Conservation (phyloP, 1,140 invertebrate species). For the Diabrotica virgifera region DNA sequence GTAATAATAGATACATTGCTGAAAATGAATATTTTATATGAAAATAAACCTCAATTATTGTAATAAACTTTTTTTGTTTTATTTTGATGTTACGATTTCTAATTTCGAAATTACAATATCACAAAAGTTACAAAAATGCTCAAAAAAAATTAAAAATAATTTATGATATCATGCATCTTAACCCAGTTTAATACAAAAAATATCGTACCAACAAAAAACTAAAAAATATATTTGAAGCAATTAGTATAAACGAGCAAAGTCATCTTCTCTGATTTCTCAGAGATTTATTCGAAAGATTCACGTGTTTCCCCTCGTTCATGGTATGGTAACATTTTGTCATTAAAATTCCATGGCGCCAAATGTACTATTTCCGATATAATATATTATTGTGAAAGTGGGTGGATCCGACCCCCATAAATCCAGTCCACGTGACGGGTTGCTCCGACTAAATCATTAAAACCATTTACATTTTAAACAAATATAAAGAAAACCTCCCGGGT, state of each 20-base stretch:
- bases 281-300: slow-evolving; percentile 18
- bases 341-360: slow-evolving; percentile 40
- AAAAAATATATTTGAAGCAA: not conserved
- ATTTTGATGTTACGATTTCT: too few species aligned
- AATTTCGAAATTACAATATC: too few species aligned
- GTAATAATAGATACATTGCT: too few species aligned
- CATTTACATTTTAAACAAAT: slow-evolving; percentile 39
- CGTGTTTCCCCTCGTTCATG: slow-evolving; percentile 14
- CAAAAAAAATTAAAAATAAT: too few species aligned
- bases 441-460: slow-evolving; percentile 35
- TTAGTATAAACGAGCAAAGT: slow-evolving; percentile 8
- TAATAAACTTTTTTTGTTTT: too few species aligned
- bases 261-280: slow-evolving; percentile 14
- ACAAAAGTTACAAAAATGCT: too few species aligned
- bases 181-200: too few species aligned
- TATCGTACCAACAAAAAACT: too few species aligned
- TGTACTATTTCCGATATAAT: slow-evolving; percentile 35
- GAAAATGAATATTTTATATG: too few species aligned
- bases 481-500: slow-evolving; percentile 9
- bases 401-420: slow-evolving; percentile 39
- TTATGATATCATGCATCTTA: too few species aligned
- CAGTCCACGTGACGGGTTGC: slow-evolving; percentile 28
- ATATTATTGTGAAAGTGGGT: slow-evolving; percentile 41
- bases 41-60: too few species aligned
- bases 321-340: slow-evolving; percentile 37